Evolutionary conservation across 53 echinoderm and acorn worm species (phyloP), one percentile per base, ranked within the genome.

Genomic region (Astropecten irregularis): DNA sequence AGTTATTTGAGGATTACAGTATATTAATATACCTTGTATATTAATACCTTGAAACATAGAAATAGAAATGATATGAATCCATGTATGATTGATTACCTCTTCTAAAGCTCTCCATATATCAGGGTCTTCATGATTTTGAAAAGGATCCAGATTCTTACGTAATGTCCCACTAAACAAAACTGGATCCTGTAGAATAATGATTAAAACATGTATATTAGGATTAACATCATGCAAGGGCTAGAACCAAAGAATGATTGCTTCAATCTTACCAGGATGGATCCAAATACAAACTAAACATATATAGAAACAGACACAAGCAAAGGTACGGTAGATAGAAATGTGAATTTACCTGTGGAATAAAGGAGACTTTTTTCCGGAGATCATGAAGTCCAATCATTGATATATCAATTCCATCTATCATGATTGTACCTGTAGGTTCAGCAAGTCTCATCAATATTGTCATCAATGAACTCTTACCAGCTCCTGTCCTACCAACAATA

Each of bases 271-370:
- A n/a, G n/a, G n/a, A n/a, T n/a, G n/a, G n/a, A n/a, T n/a, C n/a
- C n/a, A n/a, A n/a, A n/a, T n/a, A n/a, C n/a, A n/a, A n/a, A n/a
- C n/a, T n/a, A n/a, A n/a, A n/a, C n/a, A n/a, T n/a, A n/a, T n/a
- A n/a, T n/a, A n/a, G n/a, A n/a, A n/a, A n/a, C n/a, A n/a, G n/a
- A n/a, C n/a, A n/a, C n/a, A n/a, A n/a, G n/a, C n/a, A n/a, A n/a
- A n/a, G n/a, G n/a, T n/a, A n/a, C n/a, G n/a, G n/a, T n/a, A n/a
- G n/a, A n/a, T n/a, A n/a, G n/a, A n/a, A n/a, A n/a, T n/a, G n/a
- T n/a, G n/a, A n/a, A n/a, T n/a, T 27, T 76, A 96, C 96, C 91
- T 96, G 97, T 26, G 97, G 97, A 21, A 97, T 97, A 59, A 97
- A 94, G 40, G 97, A 91, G 20, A 97, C 76, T 11, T 87, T 89